A percentile compares a stretch with the other conserved stretches of the same genome.
phyloP scores from a whole-genome alignment of 1,140 invertebrate species.

The Calosoma granatense region DNA sequence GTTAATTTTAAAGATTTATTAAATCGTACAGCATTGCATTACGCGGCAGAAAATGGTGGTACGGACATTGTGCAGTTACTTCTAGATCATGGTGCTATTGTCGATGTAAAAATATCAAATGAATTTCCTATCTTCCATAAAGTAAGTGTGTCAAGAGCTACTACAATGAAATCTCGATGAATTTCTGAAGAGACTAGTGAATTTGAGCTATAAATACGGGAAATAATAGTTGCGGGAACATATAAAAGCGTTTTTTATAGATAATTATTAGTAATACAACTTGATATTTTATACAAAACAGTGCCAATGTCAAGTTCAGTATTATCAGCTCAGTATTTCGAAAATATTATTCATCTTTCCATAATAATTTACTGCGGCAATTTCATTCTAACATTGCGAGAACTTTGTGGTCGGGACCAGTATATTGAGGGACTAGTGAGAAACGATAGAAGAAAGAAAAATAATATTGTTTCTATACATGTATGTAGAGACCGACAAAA shows the following conservation, averaged over 20 bases:
- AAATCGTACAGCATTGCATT: neutral
- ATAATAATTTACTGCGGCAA: neutral
- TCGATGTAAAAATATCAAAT: too few species aligned
- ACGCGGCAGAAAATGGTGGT: neutral
- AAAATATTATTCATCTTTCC: neutral
- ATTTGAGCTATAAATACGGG: neutral
- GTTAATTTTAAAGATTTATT: neutral
- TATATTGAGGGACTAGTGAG: too few species aligned
- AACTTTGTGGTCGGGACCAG: neutral
- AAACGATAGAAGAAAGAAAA: too few species aligned
- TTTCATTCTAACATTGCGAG: neutral
- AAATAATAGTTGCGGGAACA: too few species aligned
- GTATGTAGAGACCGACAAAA: too few species aligned
- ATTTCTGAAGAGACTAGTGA: neutral
- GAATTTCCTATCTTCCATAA: too few species aligned
- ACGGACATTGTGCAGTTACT: neutral
- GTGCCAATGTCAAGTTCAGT: too few species aligned
- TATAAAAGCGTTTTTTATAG: too few species aligned
- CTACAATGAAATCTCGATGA: neutral
- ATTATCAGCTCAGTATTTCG: too few species aligned
- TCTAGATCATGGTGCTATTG: neutral
- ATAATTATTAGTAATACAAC: too few species aligned
- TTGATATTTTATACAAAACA: too few species aligned
- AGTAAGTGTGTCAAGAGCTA: neutral
- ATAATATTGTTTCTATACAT: too few species aligned